These are phyloP conservation scores for Drosophila koepferae DNA, from an alignment of 2,888 invertebrate species.

Conservation along the genomic window DNA sequence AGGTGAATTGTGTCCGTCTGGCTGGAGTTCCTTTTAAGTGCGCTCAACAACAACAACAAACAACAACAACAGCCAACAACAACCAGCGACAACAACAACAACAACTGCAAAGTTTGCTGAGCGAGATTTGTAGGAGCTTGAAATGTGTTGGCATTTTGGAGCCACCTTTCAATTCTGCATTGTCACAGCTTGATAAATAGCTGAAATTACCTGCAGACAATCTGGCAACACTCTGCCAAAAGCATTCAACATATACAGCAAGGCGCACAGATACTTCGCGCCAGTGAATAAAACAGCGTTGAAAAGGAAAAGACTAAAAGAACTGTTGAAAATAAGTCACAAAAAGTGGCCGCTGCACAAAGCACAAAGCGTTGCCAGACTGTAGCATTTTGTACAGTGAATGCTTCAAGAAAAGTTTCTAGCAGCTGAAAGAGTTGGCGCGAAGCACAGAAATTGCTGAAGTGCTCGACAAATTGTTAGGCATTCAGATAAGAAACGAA, in stretches of 20 bases:
- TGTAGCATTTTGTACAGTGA: not conserved
- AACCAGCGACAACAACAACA: slow-evolving; percentile 29
- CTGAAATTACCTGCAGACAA: slow-evolving; percentile 60
- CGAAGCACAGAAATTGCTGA: slow-evolving; percentile 1
- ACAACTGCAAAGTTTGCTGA: slow-evolving; percentile 45
- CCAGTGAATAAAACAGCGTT: not conserved
- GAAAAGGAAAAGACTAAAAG: not conserved
- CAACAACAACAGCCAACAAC: slow-evolving; percentile 9
- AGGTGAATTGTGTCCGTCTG: not conserved
- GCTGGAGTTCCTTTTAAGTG: slow-evolving; percentile 48
- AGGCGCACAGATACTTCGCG: slow-evolving; percentile 18
- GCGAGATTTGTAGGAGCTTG: slow-evolving; percentile 29
- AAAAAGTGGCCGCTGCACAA: slow-evolving; percentile 1
- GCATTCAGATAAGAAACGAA: not conserved
- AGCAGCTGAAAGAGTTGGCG: not conserved
- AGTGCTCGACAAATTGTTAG: slow-evolving; percentile 6
- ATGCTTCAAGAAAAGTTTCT: slow-evolving; percentile 1
- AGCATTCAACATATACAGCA: slow-evolving; percentile 22
- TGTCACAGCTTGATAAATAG: slow-evolving; percentile 79
- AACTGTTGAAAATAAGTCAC: slow-evolving; percentile 5
- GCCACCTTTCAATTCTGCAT: slow-evolving; percentile 63
- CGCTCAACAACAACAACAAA: slow-evolving; percentile 36
- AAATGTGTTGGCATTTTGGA: slow-evolving; percentile 56
- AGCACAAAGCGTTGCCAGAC: slow-evolving; percentile 21
- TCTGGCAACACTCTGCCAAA: slow-evolving; percentile 37